Percentiles rank a stretch among this genome's conserved stretches.
Evolutionary conservation across 2,113 vertebrate species (phyloP).

Genomic region (Pogona vitticeps): DNA sequence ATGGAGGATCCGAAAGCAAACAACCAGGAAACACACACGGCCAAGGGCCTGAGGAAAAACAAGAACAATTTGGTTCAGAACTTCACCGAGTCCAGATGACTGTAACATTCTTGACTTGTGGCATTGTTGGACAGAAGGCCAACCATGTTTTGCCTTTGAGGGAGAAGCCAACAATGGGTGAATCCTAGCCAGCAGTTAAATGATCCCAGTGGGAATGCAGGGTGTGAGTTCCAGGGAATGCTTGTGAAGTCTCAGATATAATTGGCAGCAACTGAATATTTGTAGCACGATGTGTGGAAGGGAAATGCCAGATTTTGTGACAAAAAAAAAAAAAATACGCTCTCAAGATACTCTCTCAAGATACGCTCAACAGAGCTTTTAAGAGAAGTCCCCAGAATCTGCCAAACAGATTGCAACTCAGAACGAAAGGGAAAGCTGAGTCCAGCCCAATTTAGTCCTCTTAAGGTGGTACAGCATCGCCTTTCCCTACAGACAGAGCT

Average conservation of each 20-base stretch:
- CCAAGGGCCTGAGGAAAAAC: fast-evolving
- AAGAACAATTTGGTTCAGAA: neutral
- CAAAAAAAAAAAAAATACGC: too few species aligned
- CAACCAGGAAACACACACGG: neutral
- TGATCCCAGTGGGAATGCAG: neutral
- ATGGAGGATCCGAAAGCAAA: neutral
- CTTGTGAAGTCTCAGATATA: conserved; percentile 19
- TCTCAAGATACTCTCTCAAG: conserved; percentile 36
- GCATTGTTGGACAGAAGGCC: conserved; percentile 7
- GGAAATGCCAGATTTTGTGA: conserved; percentile 39
- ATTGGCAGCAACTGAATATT: conserved; percentile 41
- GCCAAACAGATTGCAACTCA: too few species aligned
- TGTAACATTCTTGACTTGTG: fast-evolving
- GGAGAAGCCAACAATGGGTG: neutral
- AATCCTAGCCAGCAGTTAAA: neutral
- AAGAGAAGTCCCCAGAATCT: too few species aligned
- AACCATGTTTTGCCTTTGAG: neutral
- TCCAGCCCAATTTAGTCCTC: neutral
- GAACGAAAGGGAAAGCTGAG: neutral
- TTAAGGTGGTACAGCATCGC: neutral
- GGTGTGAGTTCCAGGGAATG: neutral
- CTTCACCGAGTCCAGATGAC: fast-evolving
- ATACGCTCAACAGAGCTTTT: conserved; percentile 7
- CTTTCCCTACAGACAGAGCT: neutral
- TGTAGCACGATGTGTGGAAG: neutral